Percentiles rank a stretch among this genome's conserved stretches.
Conservation (phyloP, 2,888 invertebrate species). For the Agrypnus murinus region DNA sequence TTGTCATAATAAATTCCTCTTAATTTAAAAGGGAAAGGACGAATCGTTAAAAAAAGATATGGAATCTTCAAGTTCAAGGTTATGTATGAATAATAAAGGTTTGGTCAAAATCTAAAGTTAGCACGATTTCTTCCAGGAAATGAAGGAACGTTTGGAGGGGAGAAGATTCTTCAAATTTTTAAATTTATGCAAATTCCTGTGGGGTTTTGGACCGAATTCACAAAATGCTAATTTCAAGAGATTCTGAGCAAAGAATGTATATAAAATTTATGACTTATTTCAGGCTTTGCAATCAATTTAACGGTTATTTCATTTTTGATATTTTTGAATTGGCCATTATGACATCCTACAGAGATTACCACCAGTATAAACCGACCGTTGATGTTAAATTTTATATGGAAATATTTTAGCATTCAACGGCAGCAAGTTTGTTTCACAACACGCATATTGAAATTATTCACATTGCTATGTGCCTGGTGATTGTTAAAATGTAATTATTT, state of each 20-base stretch:
- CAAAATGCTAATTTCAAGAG: too few species aligned
- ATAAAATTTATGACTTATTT: too few species aligned
- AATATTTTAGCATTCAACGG: conserved; percentile 15
- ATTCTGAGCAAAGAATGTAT: too few species aligned
- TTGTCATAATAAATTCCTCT: background rate
- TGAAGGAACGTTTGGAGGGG: too few species aligned
- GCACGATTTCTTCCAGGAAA: background rate
- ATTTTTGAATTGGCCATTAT: conserved; percentile 11
- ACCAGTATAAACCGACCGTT: conserved; percentile 26
- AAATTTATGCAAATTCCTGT: conserved; percentile 2
- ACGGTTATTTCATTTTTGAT: conserved; percentile 24
- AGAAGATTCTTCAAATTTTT: too few species aligned
- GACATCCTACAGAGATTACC: conserved; percentile 1
- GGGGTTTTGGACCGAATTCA: too few species aligned
- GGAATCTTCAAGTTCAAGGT: conserved; percentile 6
- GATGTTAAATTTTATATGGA: conserved; percentile 31
- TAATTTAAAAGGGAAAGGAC: too few species aligned
- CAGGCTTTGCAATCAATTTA: conserved; percentile 4
- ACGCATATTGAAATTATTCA: conserved; percentile 2
- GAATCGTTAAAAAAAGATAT: conserved; percentile 3
- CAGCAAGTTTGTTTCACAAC: background rate
- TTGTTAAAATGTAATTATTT: too few species aligned
- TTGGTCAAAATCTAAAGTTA: background rate
- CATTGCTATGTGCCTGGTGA: background rate
- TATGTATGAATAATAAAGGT: background rate